Base-by-base conservation (phyloP, 2,797 vertebrate species). In the Sebastes matsubarae region DNA sequence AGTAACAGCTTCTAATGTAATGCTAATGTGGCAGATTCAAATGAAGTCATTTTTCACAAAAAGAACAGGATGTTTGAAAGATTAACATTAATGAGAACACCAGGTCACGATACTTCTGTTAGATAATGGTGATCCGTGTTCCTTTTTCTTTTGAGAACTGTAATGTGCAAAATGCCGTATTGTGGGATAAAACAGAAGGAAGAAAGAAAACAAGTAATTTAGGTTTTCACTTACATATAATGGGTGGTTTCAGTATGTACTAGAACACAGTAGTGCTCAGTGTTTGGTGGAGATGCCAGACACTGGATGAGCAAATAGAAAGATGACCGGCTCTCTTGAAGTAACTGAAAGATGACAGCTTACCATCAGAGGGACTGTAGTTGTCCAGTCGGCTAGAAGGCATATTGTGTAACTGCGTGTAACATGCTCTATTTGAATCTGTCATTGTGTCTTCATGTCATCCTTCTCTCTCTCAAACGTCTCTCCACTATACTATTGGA, bases 311-410 rank as follows among this genome's bases (percentile, higher is more conserved):
- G 67, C 46, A 87, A 82, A 91, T 77, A 69, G 64, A 87, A 78
- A 84, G 72, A 80, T 86, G 77, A 55, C 34, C 30, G 52, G 57
- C 50, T 80, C 73, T 70, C 50, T 36, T 68, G 25, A 74, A 60
- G 29, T 81, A 76, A 83, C 72, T 85, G 72, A 78, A 78, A 87
- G 66, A 58, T 87, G 81, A 85, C 77, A 80, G 55, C 42, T 80
- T 36, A 77, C 71, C 71, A 72, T 90, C 79, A 84, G 6, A 79
- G 50, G 30, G 68, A 68, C 72, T 71, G 66, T 29, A 74, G 67
- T 58, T 42, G 66, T 80, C 73, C 82, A 82, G 32, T 83, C 65
- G 46, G 75, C 75, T 57, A 13, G 46, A 73, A 73, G 75, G 68
- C 57, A 75, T 80, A 71, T 80, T 84, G 70, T 76, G 72, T 86